Percentiles rank a stretch among this genome's conserved stretches.
phyloP scores from a whole-genome alignment of 2,888 invertebrate genomes.

The Xanthorhoe designata region DNA sequence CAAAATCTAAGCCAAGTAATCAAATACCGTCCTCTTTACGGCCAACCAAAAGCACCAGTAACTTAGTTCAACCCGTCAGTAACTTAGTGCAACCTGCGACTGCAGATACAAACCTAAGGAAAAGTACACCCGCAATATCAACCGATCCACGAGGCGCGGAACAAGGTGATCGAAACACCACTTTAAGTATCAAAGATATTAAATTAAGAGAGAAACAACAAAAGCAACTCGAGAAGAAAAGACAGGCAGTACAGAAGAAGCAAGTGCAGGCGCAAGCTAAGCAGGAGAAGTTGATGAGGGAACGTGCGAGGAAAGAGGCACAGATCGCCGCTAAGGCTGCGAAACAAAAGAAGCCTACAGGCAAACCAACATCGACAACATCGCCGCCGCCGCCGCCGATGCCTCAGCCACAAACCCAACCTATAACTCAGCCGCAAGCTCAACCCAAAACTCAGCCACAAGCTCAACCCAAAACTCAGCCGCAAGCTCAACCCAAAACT shows the following conservation, averaged over 20 bases:
- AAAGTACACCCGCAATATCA: constrained; percentile 62
- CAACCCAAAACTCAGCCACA: constrained; percentile 28
- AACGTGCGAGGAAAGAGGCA: constrained; percentile 52
- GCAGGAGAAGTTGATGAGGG: constrained; percentile 58
- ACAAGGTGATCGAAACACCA: constrained; percentile 41
- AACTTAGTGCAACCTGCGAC: constrained; percentile 28
- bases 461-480: constrained; percentile 32
- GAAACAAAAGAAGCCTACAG: background rate
- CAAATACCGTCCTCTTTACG: constrained; percentile 40
- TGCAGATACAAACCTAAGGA: constrained; percentile 47
- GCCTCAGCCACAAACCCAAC: constrained; percentile 11
- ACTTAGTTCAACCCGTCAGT: constrained; percentile 49
- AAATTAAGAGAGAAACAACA: constrained; percentile 57
- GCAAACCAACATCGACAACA: constrained; percentile 31
- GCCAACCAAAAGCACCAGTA: constrained; percentile 62
- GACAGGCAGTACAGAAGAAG: constrained; percentile 56
- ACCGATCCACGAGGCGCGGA: constrained; percentile 57
- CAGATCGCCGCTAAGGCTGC: constrained; percentile 35
- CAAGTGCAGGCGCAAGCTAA: constrained; percentile 56
- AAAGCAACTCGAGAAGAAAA: constrained; percentile 64
- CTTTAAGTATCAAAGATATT: constrained; percentile 46
- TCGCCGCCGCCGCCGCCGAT: background rate
- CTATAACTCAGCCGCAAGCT: constrained; percentile 22
- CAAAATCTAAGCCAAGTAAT: constrained; percentile 50
- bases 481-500: constrained; percentile 29